These are phyloP conservation scores for Simalia tracyae DNA, from an alignment of 2,797 vertebrate species.

Conservation along the genomic window DNA sequence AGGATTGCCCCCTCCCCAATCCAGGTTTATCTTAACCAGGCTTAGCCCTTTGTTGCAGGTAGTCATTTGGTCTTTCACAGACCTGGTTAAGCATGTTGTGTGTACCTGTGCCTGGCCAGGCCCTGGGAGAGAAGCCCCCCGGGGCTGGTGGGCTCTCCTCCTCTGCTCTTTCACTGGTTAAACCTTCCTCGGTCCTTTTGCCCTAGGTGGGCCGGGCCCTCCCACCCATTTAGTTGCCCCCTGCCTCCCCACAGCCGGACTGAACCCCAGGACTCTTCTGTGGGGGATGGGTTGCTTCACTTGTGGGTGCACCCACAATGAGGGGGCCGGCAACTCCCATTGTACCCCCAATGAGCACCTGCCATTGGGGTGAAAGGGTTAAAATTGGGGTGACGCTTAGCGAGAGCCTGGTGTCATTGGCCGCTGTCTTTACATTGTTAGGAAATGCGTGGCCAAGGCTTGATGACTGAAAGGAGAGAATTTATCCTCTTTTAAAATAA, in stretches of 20 bases:
- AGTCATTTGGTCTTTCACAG: neutral
- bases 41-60: neutral
- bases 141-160: neutral
- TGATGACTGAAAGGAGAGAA: neutral
- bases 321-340: neutral
- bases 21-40: neutral
- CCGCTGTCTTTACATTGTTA: neutral
- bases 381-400: neutral
- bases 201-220: neutral
- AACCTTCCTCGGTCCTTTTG: neutral
- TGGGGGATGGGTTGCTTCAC: neutral
- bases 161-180: conserved; percentile 6
- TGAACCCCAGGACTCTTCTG: conserved; percentile 1
- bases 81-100: neutral
- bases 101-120: neutral
- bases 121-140: neutral
- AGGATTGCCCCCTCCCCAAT: neutral
- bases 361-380: neutral
- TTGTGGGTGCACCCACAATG: neutral
- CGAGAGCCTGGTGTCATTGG: neutral
- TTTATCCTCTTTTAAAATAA: neutral
- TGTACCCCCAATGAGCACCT: neutral
- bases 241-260: neutral
- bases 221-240: conserved; percentile 17
- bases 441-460: neutral